Evolutionary conservation across 1,140 invertebrate species (phyloP).

Genomic region (Manduca sexta): DNA sequence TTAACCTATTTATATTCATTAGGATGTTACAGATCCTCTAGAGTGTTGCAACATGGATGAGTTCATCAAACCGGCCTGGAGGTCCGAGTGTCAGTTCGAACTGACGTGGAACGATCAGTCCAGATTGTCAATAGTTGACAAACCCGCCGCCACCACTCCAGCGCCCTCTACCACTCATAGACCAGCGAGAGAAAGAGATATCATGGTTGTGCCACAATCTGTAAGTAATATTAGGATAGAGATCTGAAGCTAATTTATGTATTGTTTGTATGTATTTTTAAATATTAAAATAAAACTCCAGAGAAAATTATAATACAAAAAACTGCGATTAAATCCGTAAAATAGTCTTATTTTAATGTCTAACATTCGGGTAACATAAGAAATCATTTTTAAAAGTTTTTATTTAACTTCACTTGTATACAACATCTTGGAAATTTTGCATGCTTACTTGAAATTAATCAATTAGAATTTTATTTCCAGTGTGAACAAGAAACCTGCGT

Average conservation of each 20-base stretch:
- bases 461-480: constrained; percentile 24
- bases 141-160: constrained; percentile 6
- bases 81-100: constrained; percentile 38
- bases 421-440: no score
- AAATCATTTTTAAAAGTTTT: no score
- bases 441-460: not conserved
- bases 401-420: no score
- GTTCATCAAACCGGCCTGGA: constrained; percentile 40
- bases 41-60: constrained; percentile 47
- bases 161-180: constrained; percentile 20
- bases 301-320: no score
- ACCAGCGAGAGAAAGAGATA: constrained; percentile 16
- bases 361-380: no score
- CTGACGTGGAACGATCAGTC: constrained; percentile 31
- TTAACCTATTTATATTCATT: not conserved
- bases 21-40: constrained; percentile 24
- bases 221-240: constrained; percentile 25
- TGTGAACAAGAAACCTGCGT: constrained; percentile 52
- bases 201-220: constrained; percentile 38
- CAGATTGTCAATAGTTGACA: constrained; percentile 28
- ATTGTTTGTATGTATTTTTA: no score
- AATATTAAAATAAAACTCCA: no score
- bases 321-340: no score
- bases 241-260: no score
- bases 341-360: no score